These are phyloP conservation scores for Petroica traversi DNA, from an alignment of 2,113 vertebrate genomes.

Conservation along the genomic window DNA sequence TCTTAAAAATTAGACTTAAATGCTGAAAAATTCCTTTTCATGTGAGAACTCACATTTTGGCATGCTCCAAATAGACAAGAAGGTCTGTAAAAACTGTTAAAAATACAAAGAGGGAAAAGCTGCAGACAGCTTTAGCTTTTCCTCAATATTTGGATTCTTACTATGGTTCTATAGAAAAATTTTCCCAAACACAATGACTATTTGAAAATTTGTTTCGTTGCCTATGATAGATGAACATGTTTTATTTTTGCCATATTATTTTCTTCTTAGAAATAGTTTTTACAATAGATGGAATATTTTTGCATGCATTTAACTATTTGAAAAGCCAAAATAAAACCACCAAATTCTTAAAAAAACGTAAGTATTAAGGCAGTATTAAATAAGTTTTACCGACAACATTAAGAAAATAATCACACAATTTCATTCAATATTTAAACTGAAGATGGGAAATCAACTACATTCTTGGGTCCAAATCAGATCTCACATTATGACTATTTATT, in stretches of 20 bases:
- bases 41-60: neutral
- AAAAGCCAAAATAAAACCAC: neutral
- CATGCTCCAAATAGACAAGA: neutral
- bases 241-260: neutral
- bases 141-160: neutral
- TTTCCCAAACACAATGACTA: neutral
- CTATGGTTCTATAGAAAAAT: neutral
- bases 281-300: neutral
- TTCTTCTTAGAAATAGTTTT: neutral
- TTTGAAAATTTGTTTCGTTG: neutral
- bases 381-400: neutral
- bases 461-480: neutral
- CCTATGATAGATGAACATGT: neutral
- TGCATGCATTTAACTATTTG: neutral
- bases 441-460: neutral
- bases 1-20: conserved; percentile 63
- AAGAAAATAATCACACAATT: neutral
- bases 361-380: neutral
- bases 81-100: neutral
- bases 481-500: neutral
- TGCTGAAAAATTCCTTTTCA: conserved; percentile 32
- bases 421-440: neutral
- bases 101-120: neutral
- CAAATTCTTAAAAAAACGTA: neutral
- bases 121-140: neutral